Base-by-base conservation (phyloP, 2,113 vertebrate genomes). In the Oryzias melastigma region DNA sequence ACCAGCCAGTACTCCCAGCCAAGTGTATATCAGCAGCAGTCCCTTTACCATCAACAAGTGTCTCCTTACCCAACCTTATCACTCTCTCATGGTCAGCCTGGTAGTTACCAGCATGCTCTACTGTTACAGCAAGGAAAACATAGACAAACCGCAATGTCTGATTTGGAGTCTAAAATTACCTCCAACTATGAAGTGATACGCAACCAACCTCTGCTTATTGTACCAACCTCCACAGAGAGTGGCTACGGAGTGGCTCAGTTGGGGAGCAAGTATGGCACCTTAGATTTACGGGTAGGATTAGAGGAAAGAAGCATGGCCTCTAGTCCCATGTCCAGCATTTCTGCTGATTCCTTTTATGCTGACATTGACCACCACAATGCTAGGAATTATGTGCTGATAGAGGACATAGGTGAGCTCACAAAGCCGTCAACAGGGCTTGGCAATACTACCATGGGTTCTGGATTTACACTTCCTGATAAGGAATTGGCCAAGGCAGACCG, bases 311-410 rank as follows among this genome's bases (percentile, higher is more conserved):
- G 95, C 80, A 94, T 98, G 88, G 95, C 94, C 5, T 96, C 95
- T 71, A 97, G 96, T 73, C 97, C 97, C 35, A 96, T 99, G 92
- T 98, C 96, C 46, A 98, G 95, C 77, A 95, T 98, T 85, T 98
- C 97, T 68, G 93, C 96, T 53, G 97, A 99, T 83, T 98, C 97
- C 0, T 98, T 97, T 86, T 99, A 98, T 87, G 92, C 95, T 73
- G 97, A 99, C 78, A 94, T 99, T 66, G 97, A 99, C 49, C 96
- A 95, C 63, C 95, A 98, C 29, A 88, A 94, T 55, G 62, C 94
- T 20, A 92, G 95, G 70, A 98, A 96, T 88, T 99, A 98, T 67
- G 94, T 99, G 56, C 80, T 99, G 50, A 94, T 99, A 56, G 97
- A 99, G 79, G 97, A 99, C 78, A 96, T 99, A 75, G 95, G 95